Evolutionary conservation across 2,888 invertebrate genomes (phyloP), one percentile per base, ranked within the genome.

Genomic region (Nomada lathburiana): DNA sequence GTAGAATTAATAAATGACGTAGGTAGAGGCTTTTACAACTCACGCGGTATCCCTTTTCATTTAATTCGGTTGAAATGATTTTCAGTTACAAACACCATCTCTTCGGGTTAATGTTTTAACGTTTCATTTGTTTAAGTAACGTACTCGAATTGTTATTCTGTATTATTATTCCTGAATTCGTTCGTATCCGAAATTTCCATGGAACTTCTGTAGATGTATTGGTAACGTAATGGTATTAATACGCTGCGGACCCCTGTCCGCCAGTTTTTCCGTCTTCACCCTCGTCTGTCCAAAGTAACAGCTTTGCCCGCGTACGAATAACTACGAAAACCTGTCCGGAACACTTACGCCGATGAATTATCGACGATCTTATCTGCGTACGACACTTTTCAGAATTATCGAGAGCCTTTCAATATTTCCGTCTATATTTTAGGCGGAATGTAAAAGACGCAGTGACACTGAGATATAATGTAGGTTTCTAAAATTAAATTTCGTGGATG

Each of bases 331-430:
- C 63, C 52, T 80, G 57, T 72, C 72, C n/a, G 5, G 20, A 59
- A 52, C 77, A 77, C 57, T 65, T 26, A 50, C 0, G 44, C 26
- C 42, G 42, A 16, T 80, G 67, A 78, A 57, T 57, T 72, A 72
- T 52, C 20, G 36, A 20, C 29, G 23, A 18, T 23, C 55, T 18
- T 18, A 0, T 0, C 55, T 52, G 44, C 20, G 1, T 1, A 5
- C 5, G 57, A 72, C 55, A 63, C n/a, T 63, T 80, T 50, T 57
- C 63, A 52, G 29, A 26, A 23, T 44, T 36, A 57, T 64, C n/a
- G 42, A 36, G 18, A 29, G 16, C 11, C 9, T 26, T n/a, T 5
- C 52, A 72, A 62, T 67, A 63, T 67, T 55, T 71, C 42, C 29
- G 23, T 57, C 44, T 57, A 11, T 13, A 44, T 26, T 47, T 11